Evolutionary conservation across 1,140 invertebrate species (phyloP), one percentile per base, ranked within the genome.

Genomic region (silkworm (Bombyx mori)): DNA sequence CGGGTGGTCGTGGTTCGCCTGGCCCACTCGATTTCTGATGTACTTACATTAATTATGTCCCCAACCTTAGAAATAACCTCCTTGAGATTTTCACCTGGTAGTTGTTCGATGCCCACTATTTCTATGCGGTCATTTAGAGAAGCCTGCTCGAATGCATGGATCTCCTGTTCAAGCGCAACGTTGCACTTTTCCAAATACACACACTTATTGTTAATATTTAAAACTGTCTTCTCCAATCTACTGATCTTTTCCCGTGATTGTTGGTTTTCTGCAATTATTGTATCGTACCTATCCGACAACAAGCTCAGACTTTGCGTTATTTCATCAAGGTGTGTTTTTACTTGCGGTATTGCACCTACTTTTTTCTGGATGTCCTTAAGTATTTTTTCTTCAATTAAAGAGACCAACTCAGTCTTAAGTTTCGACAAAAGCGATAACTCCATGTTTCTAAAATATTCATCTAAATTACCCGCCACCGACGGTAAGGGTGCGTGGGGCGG

Each of bases 121-220:
- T 66, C 65, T 8, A 66, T 46, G 35, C 60, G 60, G 43, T 66
- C 8, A 47, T 63, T 62, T 2, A 54, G 56, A 10, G 58, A 49
- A 18, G 58, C 3, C 22, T 66, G 65, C 9, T 66, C 58, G 5
- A 52, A 46, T 46, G 61, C 58, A 7, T 63, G 47, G 2, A 63
- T 22, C 42, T 51, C 62, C 46, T 68, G 57, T 56, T 57, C 61
- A 3, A 62, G 49, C 6, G 56, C 63, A 12, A 50, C 1, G 49
- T 65, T 65, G 5, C 56, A 54, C 10, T 65, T 65, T 26, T 66
- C 64, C 12, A 62, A 58, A 42, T 58, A 63, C 6, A 61, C 43
- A 47, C 47, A 54, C 54, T 63, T 67, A 44, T 67, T 67, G 18
- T 53, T 61, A n/a, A 53, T 57, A 35, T 43, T 63, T 18, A 8